Evolutionary conservation across 2,797 vertebrate species (phyloP), one percentile per base, ranked within the genome.

Genomic region (Rhodeus uyekii): DNA sequence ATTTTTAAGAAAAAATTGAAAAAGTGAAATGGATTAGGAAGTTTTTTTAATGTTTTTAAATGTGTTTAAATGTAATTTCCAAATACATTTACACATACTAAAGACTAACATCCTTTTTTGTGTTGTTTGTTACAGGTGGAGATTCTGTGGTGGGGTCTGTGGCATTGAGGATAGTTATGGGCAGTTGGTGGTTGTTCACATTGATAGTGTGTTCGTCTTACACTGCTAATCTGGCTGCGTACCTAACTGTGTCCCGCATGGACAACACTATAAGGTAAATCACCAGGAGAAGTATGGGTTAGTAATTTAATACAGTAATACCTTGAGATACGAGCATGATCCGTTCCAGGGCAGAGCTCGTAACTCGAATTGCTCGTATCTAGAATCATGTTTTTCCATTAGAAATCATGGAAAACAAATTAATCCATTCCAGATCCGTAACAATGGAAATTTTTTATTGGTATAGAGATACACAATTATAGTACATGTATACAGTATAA

Each of bases 141-240:
- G 97, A 98, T 24, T 96, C 96, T 0, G 91, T 92, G 1, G 93
- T 94, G 53, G 95, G 96, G 78, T 99, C 98, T 0, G 91, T 98
- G 91, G 97, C 98, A 0, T 94, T 99, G 93, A 93, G 97, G 86
- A 99, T 99, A 19, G 98, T 99, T 22, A 99, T 99, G 98, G 98
- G 97, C 36, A 99, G 97, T 90, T 99, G 98, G 98, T 99, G 98
- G 98, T 96, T 99, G 85, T 99, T 99, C 91, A 98, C 98, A 0
- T 95, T 99, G 80, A 97, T 99, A 5, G 98, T 99, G 53, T 99
- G 98, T 75, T 99, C 98, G 0, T 99, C 98, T 32, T 99, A 99
- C 92, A 99, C 98, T 0, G 98, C 98, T 0, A 99, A 99, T 89
- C 94, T 99, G 85, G 97, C 98, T 1, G 98, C 98, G 0, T 99